Base-by-base conservation (phyloP, 2,888 invertebrate species). In the Phengaris alcon region DNA sequence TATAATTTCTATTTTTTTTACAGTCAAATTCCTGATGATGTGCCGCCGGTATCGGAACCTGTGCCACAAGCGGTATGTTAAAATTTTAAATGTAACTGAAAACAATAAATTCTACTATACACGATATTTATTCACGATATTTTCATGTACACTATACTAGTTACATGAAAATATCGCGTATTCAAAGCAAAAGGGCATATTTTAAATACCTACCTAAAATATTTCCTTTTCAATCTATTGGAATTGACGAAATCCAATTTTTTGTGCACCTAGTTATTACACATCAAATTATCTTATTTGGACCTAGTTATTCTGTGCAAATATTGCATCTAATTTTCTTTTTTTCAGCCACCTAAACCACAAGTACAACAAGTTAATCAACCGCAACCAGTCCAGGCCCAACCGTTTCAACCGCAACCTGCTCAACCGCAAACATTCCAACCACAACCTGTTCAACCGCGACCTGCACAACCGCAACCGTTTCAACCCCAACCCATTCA, bases 1-100 rank as follows among this genome's bases (percentile, higher is more conserved):
- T 13, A 48, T 69, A 57, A 3, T 73, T 52, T 74, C 69, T 64
- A 73, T 75, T 78, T 57, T 78, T 55, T 48, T 77, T 75, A 52
- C 68, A 88, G 90, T 77, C 80, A 79, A 2, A 85, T 90, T 74
- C 89, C 90, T 35, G 88, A 85, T 10, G 86, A 86, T n/a, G 82
- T 79, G 1, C 84, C 86, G 0, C 74, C 80, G 0, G 83, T 81
- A 76, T 79, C 79, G 6, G 77, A 77, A 0, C 75, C 79, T 0
- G 77, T 75, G 0, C 78, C 74, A 75, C 81, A 82, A 80, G 84
- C 83, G 79, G 72, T 70, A 74, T 51, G 75, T 55, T 12, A 48
- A 35, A 35, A 35, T 35, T 35, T 35, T 35, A 35, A 35, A 35
- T 35, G 35, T 35, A 35, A 35, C 35, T 35, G 35, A 4, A 35